phyloP scores from a whole-genome alignment of 2,113 vertebrate species.

The Rhinopomastus cyanomelas region DNA sequence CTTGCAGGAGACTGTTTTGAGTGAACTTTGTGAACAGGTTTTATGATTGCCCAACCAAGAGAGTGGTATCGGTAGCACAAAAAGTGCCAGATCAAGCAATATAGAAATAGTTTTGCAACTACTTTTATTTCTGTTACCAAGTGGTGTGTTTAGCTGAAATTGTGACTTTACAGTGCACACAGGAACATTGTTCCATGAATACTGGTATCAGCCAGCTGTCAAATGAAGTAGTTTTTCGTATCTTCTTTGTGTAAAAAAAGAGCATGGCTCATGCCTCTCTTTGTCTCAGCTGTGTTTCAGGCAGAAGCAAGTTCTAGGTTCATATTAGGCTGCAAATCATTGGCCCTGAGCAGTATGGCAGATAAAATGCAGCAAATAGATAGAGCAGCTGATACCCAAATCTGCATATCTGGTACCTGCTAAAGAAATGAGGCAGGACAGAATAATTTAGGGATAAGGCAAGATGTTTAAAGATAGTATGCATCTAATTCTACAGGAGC shows the following conservation, averaged over 20 bases:
- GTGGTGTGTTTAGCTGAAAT: background rate
- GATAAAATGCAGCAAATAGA: background rate
- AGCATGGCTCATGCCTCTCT: background rate
- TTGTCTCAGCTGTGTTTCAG: background rate
- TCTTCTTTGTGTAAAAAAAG: conserved; percentile 33
- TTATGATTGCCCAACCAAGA: background rate
- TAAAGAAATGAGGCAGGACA: background rate
- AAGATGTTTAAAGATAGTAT: background rate
- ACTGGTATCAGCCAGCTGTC: background rate
- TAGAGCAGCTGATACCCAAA: background rate
- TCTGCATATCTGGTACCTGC: background rate
- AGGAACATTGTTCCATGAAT: background rate
- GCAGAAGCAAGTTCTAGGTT: background rate
- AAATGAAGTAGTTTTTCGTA: conserved; percentile 28
- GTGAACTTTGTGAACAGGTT: background rate
- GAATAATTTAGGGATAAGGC: background rate
- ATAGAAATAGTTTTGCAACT: background rate
- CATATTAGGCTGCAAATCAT: background rate
- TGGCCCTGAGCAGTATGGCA: background rate
- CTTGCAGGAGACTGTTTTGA: background rate
- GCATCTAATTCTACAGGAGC: background rate
- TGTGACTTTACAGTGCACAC: background rate
- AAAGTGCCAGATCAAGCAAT: background rate
- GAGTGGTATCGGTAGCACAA: rapidly evolving
- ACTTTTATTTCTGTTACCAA: background rate